A percentile compares a stretch with the other conserved stretches of the same genome.
Evolutionary conservation across 2,113 vertebrate species (phyloP).

Genomic region (Aix galericulata): DNA sequence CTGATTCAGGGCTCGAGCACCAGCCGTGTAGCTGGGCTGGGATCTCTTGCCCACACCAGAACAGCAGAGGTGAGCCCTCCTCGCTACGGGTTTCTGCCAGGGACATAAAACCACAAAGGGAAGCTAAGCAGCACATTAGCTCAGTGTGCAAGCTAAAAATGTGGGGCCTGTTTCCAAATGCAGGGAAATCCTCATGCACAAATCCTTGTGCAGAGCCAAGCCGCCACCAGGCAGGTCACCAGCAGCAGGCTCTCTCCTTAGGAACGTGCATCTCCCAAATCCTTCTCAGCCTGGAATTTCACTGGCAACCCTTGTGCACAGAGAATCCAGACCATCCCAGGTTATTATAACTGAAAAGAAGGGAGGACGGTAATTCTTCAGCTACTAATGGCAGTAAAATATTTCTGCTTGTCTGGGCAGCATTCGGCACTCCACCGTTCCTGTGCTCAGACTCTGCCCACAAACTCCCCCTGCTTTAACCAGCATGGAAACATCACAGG

Average conservation of each 20-base stretch:
- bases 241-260: neutral
- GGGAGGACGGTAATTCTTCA: neutral
- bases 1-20: neutral
- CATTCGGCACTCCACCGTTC: neutral
- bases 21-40: accelerated
- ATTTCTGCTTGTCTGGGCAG: neutral
- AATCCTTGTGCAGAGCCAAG: neutral
- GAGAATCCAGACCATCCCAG: neutral
- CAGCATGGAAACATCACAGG: neutral
- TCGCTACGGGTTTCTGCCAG: neutral
- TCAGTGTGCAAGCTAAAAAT: neutral
- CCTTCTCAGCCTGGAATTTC: accelerated
- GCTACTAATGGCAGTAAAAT: neutral
- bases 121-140: neutral
- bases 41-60: accelerated
- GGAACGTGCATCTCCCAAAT: neutral
- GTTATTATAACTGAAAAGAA: neutral
- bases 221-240: neutral
- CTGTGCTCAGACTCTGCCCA: neutral
- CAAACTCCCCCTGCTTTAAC: accelerated
- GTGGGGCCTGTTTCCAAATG: neutral
- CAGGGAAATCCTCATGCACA: neutral
- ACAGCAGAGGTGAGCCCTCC: accelerated
- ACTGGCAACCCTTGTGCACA: neutral
- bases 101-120: neutral